Base-by-base conservation (phyloP, 2,888 invertebrate species). In the Pammene fasciana region DNA sequence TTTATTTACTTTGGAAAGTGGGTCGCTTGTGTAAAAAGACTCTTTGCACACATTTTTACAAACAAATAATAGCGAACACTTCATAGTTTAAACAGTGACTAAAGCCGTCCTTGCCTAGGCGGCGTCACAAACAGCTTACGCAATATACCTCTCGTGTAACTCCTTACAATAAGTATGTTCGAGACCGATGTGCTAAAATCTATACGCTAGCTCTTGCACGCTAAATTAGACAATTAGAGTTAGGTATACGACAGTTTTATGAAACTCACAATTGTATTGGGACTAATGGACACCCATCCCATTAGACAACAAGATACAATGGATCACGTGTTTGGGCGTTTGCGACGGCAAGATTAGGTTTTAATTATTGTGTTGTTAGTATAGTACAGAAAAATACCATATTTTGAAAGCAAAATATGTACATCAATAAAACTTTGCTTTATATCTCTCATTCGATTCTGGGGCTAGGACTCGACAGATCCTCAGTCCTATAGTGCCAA, bases 71-170 rank as follows among this genome's bases (percentile, higher is more conserved):
- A 26, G 26, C n/a, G 36, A 7, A 36, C 5, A 36, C 36, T 36
- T 41, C 11, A n/a, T n/a, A n/a, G 59, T 59, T 43, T 18, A 57
- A 68, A 57, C 68, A 52, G 64, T 60, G 60, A 60, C 65, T 57
- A 45, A 66, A 67, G 56, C 61, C 56, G 68, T 65, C 71, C 68
- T 68, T 68, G 71, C 67, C 56, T 61, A 56, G 46, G 26, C 43
- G 65, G 13, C 55, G 56, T 45, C 65, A 56, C 71, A 54, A 71
- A 68, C 68, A 60, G 48, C 43, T 67, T 70, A 70, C 60, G 65
- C 65, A 65, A 65, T 56, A 8, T 16, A 56, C 46, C 52, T 52
- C 26, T 26, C 13, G 5, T 46, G 41, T 41, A 60, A 70, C 55
- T 34, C 38, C 36, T 68, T 36, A 45, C 68, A 65, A n/a, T n/a